These are phyloP conservation scores for Cyanoramphus novaezelandiae DNA, from an alignment of 2,113 vertebrate genomes.

Conservation along the genomic window DNA sequence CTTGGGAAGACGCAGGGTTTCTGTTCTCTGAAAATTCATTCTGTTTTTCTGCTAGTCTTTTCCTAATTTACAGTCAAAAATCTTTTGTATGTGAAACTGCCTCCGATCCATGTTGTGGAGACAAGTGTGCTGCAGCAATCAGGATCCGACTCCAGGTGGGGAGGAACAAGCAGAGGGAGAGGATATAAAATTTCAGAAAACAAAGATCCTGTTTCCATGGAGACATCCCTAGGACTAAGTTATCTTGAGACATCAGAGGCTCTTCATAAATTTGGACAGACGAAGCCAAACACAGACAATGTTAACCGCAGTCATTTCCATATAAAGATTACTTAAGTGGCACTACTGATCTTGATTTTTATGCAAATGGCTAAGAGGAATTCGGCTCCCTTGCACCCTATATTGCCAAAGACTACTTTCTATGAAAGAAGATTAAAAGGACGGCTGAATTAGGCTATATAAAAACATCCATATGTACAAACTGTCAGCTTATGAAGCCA, in stretches of 20 bases:
- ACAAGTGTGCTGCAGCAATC: background rate
- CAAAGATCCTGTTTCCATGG: conserved; percentile 62
- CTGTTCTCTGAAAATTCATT: background rate
- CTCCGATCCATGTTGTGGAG: background rate
- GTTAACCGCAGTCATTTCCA: background rate
- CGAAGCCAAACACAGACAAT: background rate
- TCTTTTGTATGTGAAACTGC: background rate
- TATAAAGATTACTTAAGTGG: conserved; percentile 8
- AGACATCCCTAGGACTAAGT: conserved; percentile 42
- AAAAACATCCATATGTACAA: background rate
- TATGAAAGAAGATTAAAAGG: conserved; percentile 9
- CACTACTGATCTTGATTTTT: background rate
- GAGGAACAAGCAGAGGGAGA: background rate
- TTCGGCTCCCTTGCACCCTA: background rate
- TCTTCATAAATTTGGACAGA: conserved; percentile 39
- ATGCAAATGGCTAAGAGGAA: background rate
- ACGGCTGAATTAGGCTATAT: background rate
- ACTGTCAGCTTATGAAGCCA: background rate
- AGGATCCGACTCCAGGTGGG: background rate
- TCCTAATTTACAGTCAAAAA: background rate
- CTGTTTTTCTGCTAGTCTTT: conserved; percentile 1
- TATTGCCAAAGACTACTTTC: background rate
- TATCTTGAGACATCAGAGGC: conserved; percentile 28
- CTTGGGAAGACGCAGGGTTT: background rate
- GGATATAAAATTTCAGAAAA: conserved; percentile 37